A percentile compares a stretch with the other conserved stretches of the same genome.
Conservation (phyloP, 2,888 invertebrate genomes). For the Drosophila lacicola region DNA sequence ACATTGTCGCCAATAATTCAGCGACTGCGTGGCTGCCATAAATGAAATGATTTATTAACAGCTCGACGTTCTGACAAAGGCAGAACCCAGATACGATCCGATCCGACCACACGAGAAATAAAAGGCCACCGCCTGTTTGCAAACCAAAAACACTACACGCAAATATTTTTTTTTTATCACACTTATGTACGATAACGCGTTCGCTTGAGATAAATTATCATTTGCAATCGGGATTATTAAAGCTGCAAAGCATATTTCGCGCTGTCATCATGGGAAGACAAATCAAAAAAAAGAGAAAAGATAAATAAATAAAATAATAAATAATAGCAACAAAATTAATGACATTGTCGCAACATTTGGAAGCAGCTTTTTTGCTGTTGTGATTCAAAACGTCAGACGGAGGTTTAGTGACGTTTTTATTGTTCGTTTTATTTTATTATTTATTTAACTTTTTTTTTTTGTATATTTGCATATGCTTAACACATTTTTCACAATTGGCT, state of each 20-base stretch:
- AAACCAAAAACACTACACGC: conserved; percentile 13
- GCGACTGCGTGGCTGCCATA: conserved; percentile 57
- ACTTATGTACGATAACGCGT: conserved; percentile 24
- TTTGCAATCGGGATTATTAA: conserved; percentile 47
- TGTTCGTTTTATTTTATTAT: conserved; percentile 4
- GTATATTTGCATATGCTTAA: conserved; percentile 68
- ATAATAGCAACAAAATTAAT: conserved; percentile 56
- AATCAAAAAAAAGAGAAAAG: conserved; percentile 6
- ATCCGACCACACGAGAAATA: conserved; percentile 35
- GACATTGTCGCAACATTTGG: conserved; percentile 42
- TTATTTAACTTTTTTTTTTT: conserved; percentile 8
- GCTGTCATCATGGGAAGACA: conserved; percentile 29
- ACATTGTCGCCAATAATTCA: conserved; percentile 79
- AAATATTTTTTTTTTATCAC: conserved; percentile 16
- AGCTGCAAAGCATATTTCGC: conserved; percentile 34
- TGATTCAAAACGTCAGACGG: conserved; percentile 40
- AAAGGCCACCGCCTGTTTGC: background rate
- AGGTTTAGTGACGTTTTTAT: conserved; percentile 35
- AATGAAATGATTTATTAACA: conserved; percentile 73
- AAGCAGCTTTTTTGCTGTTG: conserved; percentile 42
- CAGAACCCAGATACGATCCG: conserved; percentile 19
- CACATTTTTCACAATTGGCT: conserved; percentile 68
- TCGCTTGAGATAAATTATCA: conserved; percentile 43
- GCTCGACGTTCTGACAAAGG: conserved; percentile 16
- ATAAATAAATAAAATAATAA: conserved; percentile 35